Percentiles rank a stretch among this genome's conserved stretches.
Conservation (phyloP, 2,888 invertebrate genomes). For the Polymixis flavicincta region DNA sequence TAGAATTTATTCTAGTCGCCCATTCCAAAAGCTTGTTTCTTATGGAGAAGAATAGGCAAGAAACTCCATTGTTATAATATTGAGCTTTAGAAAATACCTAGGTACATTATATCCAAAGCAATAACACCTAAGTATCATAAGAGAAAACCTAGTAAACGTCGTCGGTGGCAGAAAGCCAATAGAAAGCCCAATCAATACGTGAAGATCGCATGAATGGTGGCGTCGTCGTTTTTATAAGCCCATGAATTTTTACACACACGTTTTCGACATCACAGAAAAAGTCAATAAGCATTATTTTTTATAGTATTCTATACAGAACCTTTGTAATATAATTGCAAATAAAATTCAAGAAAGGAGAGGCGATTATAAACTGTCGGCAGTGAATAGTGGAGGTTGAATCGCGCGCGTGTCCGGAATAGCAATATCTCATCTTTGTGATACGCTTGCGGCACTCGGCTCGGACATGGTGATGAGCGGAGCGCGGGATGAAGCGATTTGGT, state of each 20-base stretch:
- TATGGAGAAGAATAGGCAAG: too few species aligned
- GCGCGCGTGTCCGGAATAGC: conserved; percentile 80
- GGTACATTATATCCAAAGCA: neutral
- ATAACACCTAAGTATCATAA: neutral
- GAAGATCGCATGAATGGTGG: neutral
- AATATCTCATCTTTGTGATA: conserved; percentile 79
- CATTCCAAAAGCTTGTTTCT: too few species aligned
- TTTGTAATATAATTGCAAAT: conserved; percentile 44
- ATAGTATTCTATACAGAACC: conserved; percentile 19
- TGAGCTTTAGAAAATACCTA: neutral
- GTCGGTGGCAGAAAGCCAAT: neutral
- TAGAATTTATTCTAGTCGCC: too few species aligned
- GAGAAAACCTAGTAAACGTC: neutral
- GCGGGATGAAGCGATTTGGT: conserved; percentile 32
- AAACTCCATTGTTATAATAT: too few species aligned
- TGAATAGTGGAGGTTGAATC: conserved; percentile 71
- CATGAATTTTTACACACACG: conserved; percentile 37
- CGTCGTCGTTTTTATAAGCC: neutral
- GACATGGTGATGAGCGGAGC: conserved; percentile 67
- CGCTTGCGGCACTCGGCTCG: conserved; percentile 55
- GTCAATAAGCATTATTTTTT: neutral
- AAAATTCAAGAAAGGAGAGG: conserved; percentile 52
- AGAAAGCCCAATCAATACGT: neutral
- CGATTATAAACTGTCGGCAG: conserved; percentile 64
- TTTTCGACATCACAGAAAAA: conserved; percentile 5